Evolutionary conservation across 1,140 invertebrate species (phyloP), one percentile per base, ranked within the genome.

Genomic region (Leptinotarsa texana): DNA sequence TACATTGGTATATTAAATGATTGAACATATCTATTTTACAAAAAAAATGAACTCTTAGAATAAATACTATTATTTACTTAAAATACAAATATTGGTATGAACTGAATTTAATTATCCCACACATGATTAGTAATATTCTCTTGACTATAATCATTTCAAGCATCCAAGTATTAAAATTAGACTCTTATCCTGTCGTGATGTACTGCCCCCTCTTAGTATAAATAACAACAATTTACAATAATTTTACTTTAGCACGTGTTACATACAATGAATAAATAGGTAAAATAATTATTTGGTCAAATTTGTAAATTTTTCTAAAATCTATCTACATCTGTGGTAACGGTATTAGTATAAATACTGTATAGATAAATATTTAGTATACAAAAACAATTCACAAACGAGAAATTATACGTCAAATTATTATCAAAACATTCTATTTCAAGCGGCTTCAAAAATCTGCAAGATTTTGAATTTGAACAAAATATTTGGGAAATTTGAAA

Each of bases 231-330:
- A 57, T 57, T 57, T 57, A 57, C 51, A 57, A 57, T 15, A 17
- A 17, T 57, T 57, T 57, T 57, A 57, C n/a, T 18, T 57, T 57
- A 57, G 51, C 51, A 57, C 51, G n/a, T 18, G 51, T 57, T 57
- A 57, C 51, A 57, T 57, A 57, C 17, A 57, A 57, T 57, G 15
- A 18, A 57, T 65, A 65, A 65, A 65, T 65, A 65, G 27, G 27
- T 65, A n/a, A n/a, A n/a, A n/a, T n/a, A 15, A 65, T 72, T 63
- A 27, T 72, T 72, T 72, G 70, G 70, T 72, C 70, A 72, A 73
- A 66, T 66, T 48, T 63, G 63, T 49, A 65, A 73, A 73, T 65
- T 49, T 67, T 17, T 73, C 72, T 73, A 73, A 73, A 73, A 73
- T 17, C 72, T 73, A 73, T 65, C 62, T 49, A 72, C 13, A 70